These are phyloP conservation scores for Reinhardtius hippoglossoides DNA, from an alignment of 2,113 vertebrate species.

Conservation along the genomic window DNA sequence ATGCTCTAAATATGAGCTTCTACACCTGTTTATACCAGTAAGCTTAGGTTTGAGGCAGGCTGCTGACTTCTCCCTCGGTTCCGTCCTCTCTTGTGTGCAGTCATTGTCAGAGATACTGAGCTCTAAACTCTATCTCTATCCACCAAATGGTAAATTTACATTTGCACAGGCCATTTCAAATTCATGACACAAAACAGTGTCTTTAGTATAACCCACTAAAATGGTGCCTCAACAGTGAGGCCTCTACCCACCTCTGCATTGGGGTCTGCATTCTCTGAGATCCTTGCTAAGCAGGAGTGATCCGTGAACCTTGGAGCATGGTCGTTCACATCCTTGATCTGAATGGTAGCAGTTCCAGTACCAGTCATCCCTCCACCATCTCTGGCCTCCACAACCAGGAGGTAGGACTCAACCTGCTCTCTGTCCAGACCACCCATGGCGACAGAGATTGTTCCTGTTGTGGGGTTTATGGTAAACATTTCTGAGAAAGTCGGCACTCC, in stretches of 20 bases:
- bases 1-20: background rate
- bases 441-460: slow-evolving; percentile 85
- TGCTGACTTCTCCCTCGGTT: too few species aligned
- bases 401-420: slow-evolving; percentile 84
- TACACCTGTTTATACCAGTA: too few species aligned
- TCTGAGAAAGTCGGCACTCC: slow-evolving; percentile 70
- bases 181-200: background rate
- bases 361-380: slow-evolving; percentile 89
- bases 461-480: slow-evolving; percentile 86
- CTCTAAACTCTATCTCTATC: background rate
- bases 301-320: slow-evolving; percentile 85
- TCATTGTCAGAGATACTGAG: background rate
- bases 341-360: slow-evolving; percentile 87
- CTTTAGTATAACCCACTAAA: background rate
- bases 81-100: background rate
- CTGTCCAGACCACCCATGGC: slow-evolving; percentile 84
- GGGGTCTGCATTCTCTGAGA: slow-evolving; percentile 85
- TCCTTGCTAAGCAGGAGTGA: slow-evolving; percentile 76
- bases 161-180: background rate
- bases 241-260: slow-evolving; percentile 78
- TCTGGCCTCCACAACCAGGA: slow-evolving; percentile 87
- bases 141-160: background rate
- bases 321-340: slow-evolving; percentile 87
- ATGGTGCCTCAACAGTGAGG: background rate
- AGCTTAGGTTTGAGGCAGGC: too few species aligned